phyloP scores from a whole-genome alignment of 2,113 vertebrate species.

The Ardeotis arabs region DNA sequence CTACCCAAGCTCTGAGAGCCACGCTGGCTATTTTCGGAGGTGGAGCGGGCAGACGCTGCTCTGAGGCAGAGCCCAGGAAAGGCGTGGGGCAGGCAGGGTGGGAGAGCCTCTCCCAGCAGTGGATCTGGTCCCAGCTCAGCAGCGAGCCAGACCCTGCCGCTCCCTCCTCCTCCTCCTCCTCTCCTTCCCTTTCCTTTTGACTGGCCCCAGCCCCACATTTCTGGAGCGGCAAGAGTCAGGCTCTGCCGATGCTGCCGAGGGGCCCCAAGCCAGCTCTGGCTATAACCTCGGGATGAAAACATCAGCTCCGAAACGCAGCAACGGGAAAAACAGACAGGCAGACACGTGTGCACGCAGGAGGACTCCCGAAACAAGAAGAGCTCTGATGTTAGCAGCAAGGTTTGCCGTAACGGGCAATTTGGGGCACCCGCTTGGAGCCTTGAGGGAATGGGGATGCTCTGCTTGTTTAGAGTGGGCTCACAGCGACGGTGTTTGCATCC shows the following conservation, averaged over 20 bases:
- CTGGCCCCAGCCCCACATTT: not conserved
- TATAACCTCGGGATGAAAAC: conserved; percentile 24
- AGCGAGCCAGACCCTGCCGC: not conserved
- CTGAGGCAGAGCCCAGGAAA: not conserved
- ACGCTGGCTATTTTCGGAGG: not conserved
- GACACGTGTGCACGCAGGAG: not conserved
- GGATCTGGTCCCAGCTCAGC: not conserved
- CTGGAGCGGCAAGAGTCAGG: conserved; percentile 20
- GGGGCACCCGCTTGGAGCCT: not conserved
- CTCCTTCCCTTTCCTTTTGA: not conserved
- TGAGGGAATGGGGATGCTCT: not conserved
- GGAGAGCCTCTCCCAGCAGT: conserved; percentile 1
- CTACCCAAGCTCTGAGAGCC: not conserved
- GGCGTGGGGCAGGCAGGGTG: not conserved
- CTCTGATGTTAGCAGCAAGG: accelerated
- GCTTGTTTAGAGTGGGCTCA: not conserved
- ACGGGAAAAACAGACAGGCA: not conserved
- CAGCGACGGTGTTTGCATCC: not conserved
- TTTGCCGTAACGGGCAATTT: not conserved
- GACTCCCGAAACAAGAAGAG: not conserved
- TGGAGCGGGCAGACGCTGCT: not conserved
- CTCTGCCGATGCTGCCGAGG: conserved; percentile 21
- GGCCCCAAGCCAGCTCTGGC: not conserved
- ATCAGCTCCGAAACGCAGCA: conserved; percentile 31
- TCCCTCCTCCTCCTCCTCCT: not conserved